These are phyloP conservation scores for Drosophila navojoa DNA, from an alignment of 1,140 invertebrate genomes.

Conservation along the genomic window DNA sequence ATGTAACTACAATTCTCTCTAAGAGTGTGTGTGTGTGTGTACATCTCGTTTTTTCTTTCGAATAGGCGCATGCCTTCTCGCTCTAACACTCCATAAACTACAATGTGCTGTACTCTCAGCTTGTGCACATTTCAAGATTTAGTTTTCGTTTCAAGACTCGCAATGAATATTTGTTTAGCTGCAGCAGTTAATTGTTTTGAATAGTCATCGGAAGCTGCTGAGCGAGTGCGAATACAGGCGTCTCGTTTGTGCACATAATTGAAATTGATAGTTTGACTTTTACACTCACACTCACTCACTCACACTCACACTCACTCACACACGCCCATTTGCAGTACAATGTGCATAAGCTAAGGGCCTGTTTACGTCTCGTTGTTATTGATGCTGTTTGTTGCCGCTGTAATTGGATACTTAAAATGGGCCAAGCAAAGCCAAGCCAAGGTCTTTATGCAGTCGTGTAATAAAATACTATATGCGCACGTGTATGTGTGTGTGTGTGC, in stretches of 20 bases:
- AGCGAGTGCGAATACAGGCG: slow-evolving; percentile 37
- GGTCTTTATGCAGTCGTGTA: slow-evolving; percentile 38
- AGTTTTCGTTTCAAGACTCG: slow-evolving; percentile 40
- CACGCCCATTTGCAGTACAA: slow-evolving; percentile 37
- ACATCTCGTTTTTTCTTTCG: slow-evolving; percentile 62
- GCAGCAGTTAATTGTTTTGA: slow-evolving; percentile 69
- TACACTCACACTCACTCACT: slow-evolving; percentile 14
- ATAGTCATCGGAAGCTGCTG: slow-evolving; percentile 39
- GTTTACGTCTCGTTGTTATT: slow-evolving; percentile 48
- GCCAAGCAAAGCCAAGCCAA: slow-evolving; percentile 52
- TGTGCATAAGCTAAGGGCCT: slow-evolving; percentile 70
- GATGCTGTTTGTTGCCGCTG: slow-evolving; percentile 39
- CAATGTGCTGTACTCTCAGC: slow-evolving; percentile 1
- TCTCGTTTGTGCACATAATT: slow-evolving; percentile 72
- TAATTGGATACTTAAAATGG: slow-evolving; percentile 74
- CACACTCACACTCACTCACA: neutral
- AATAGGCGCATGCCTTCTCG: slow-evolving; percentile 52
- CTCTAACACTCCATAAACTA: neutral
- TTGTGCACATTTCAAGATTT: slow-evolving; percentile 44
- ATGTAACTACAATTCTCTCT: slow-evolving; percentile 6
- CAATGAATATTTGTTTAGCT: slow-evolving; percentile 58
- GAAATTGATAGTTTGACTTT: slow-evolving; percentile 81
- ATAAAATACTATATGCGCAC: slow-evolving; percentile 15
- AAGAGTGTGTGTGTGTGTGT: slow-evolving; percentile 12
- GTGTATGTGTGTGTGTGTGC: slow-evolving; percentile 2